phyloP scores from a whole-genome alignment of 2,113 vertebrate genomes.

The Caranx melampygus region DNA sequence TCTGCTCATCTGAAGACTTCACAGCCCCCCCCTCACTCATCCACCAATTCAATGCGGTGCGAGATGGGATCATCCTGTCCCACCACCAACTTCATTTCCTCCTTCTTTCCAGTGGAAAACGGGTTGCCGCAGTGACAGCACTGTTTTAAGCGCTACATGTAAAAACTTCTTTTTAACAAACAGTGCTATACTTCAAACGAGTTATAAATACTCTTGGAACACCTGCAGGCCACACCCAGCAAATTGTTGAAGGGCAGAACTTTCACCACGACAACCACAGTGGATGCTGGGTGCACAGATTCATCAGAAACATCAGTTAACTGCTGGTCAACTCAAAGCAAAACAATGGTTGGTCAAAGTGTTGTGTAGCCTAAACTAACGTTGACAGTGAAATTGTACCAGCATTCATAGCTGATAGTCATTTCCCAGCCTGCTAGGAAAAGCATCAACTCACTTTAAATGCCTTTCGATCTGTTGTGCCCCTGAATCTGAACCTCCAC shows the following conservation, averaged over 20 bases:
- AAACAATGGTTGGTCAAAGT: constrained; percentile 36
- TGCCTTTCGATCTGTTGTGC: constrained; percentile 2
- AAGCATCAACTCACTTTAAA: constrained; percentile 34
- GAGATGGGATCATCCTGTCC: not conserved
- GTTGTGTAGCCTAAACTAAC: not conserved
- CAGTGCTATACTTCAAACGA: constrained; percentile 10
- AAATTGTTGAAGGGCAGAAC: not conserved
- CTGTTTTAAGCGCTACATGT: constrained; percentile 2
- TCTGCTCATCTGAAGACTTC: constrained; percentile 11
- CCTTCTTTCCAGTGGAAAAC: constrained; percentile 3
- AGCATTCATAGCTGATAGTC: constrained; percentile 12
- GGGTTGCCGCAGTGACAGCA: not conserved
- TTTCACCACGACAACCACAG: not conserved
- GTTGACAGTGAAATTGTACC: constrained; percentile 25
- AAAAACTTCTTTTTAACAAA: constrained; percentile 36
- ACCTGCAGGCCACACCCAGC: not conserved
- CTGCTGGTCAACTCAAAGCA: constrained; percentile 17
- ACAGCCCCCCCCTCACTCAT: not conserved
- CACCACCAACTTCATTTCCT: constrained; percentile 3
- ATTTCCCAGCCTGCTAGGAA: constrained; percentile 70
- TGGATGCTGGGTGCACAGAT: constrained; percentile 1
- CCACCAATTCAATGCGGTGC: not conserved
- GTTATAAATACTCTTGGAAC: constrained; percentile 28
- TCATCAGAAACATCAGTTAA: not conserved
- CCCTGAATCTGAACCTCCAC: constrained; percentile 25